Evolutionary conservation across 2,888 invertebrate species (phyloP).

Genomic region (Leuctra nigra): DNA sequence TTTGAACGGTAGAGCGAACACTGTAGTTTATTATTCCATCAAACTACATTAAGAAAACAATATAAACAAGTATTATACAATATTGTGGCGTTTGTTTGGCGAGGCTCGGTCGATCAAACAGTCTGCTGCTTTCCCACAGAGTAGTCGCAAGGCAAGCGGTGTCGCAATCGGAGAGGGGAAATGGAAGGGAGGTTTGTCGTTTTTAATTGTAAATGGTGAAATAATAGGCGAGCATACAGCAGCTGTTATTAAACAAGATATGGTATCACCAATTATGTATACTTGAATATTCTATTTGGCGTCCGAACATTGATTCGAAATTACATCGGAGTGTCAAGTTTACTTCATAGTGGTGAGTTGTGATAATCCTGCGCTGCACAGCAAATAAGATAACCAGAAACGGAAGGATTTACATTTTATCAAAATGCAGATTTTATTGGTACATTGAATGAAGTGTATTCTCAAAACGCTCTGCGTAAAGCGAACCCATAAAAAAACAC

Average conservation of each 20-base stretch:
- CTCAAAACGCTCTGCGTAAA: too few species aligned
- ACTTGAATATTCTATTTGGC: too few species aligned
- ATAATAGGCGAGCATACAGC: constrained; percentile 10
- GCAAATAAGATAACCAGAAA: too few species aligned
- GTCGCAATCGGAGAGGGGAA: neutral
- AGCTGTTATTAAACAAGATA: neutral
- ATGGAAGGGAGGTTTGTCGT: neutral
- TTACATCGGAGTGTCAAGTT: too few species aligned
- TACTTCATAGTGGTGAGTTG: too few species aligned
- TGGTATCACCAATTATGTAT: neutral
- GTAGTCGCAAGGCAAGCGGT: neutral
- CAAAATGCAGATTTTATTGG: too few species aligned
- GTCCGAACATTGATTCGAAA: too few species aligned
- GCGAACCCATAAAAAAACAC: too few species aligned
- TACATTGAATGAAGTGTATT: too few species aligned
- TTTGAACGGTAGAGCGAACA: too few species aligned
- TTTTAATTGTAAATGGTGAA: constrained; percentile 15
- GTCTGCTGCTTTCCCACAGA: constrained; percentile 1
- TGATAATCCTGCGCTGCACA: too few species aligned
- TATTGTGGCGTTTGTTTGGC: constrained; percentile 7
- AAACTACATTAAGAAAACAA: constrained; percentile 12
- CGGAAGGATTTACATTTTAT: too few species aligned
- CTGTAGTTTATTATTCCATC: constrained; percentile 3
- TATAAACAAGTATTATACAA: constrained; percentile 10
- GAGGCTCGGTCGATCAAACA: neutral